Base-by-base conservation (phyloP, 2,113 vertebrate genomes). In the Danionella cerebrum region DNA sequence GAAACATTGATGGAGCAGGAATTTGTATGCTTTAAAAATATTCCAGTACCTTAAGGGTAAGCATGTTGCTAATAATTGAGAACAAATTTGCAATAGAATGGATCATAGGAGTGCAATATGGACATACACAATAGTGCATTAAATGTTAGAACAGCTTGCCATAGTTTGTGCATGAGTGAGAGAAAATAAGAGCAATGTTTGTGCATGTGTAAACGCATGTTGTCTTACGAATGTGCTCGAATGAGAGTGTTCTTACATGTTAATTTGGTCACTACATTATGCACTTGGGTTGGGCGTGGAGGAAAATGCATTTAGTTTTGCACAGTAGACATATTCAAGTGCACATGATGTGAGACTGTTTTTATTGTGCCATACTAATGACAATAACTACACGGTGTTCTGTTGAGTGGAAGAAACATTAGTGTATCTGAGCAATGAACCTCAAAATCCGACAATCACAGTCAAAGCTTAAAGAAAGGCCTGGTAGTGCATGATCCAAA, bases 401-500 rank as follows among this genome's bases (percentile, higher is more conserved):
- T 22, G n/a, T 38, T 13, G 9, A 52, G 36, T 68, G 52, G 33
- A 69, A 25, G 12, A 39, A 29, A 35, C 54, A 64, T 50, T 65
- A 50, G 62, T 53, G 66, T 76, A 53, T 60, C 60, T 35, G 39
- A 54, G 52, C 58, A 60, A 41, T 29, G 51, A 58, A 55, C 64
- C 62, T 38, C 14, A 22, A 51, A 47, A 55, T 52, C 24, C 39
- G 71, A 73, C 75, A 73, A 73, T 73, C 75, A 67, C 13, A 39
- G 69, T 53, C 47, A 44, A 22, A 10, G 45, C 35, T 42, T 54
- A 31, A 27, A 13, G 48, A 67, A 50, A 54, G 70, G 57, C 64
- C 57, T 64, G 41, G 72, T 59, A 47, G 59, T 77, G 68, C 68
- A 77, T 64, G 68, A 71, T 57, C 75, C 71, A 77, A 77, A 73